Conservation (phyloP, 1,140 invertebrate genomes). For the Wiebesia pumilae region DNA sequence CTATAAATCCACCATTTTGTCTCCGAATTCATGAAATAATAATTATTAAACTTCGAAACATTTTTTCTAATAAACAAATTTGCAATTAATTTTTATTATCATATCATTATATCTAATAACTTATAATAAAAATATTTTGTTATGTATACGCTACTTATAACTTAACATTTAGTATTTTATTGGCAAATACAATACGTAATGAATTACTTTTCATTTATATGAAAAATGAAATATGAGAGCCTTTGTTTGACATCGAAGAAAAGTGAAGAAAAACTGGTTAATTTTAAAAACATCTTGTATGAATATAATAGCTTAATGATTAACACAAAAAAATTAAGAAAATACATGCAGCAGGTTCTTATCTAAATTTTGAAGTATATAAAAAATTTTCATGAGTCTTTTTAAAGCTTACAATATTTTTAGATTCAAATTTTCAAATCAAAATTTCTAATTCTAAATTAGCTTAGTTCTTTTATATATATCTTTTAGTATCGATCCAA, state of each 20-base stretch:
- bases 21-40: no score
- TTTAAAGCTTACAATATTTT: background rate
- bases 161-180: no score
- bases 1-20: no score
- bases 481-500: background rate
- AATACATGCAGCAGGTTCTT: background rate
- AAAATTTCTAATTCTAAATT: conserved; percentile 13
- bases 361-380: background rate
- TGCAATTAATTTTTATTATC: no score
- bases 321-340: background rate
- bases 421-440: background rate
- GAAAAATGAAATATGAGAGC: background rate
- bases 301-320: background rate
- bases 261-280: background rate
- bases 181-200: no score
- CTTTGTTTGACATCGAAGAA: no score
- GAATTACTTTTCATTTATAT: background rate
- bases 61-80: no score
- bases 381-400: background rate
- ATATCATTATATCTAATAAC: no score
- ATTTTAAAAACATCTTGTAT: background rate
- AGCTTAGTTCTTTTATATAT: background rate
- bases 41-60: no score
- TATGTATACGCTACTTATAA: no score
- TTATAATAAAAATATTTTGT: no score